These are phyloP conservation scores for Onychomys leucogaster DNA, from an alignment of 2,797 vertebrate species.

Conservation along the genomic window DNA sequence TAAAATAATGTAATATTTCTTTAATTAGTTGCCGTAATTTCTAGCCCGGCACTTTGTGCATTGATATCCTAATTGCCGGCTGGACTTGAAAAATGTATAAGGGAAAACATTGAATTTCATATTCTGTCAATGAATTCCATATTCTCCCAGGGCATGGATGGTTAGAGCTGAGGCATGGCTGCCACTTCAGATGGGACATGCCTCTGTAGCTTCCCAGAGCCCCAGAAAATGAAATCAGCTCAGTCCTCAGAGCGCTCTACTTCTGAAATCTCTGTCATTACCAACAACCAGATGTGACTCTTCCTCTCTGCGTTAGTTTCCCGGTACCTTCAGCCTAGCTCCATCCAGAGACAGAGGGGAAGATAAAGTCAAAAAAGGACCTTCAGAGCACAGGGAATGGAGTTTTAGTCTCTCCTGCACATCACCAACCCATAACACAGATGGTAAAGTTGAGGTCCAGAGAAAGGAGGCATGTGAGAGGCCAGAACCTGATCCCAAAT, in stretches of 20 bases:
- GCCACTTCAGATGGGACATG: background rate
- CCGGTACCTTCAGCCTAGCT: background rate
- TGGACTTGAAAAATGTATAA: slow-evolving; percentile 48
- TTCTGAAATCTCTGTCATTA: background rate
- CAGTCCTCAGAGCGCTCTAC: background rate
- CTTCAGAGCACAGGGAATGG: background rate
- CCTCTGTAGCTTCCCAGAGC: background rate
- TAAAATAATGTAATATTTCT: slow-evolving; percentile 63
- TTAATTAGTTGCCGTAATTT: slow-evolving; percentile 62
- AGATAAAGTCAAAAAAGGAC: background rate
- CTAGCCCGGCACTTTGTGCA: slow-evolving; percentile 36
- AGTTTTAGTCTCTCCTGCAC: background rate
- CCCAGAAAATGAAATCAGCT: background rate
- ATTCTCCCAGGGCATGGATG: background rate
- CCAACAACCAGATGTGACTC: background rate
- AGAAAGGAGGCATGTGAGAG: background rate
- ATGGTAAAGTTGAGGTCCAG: slow-evolving; percentile 40
- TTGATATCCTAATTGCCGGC: slow-evolving; percentile 44
- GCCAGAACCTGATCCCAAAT: background rate
- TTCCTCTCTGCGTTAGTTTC: background rate
- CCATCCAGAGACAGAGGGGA: background rate
- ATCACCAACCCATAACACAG: slow-evolving; percentile 41
- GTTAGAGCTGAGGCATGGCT: background rate
- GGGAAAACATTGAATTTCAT: background rate
- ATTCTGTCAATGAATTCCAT: background rate